Base-by-base conservation (phyloP, 2,888 invertebrate genomes). In the Archips crataeganus region DNA sequence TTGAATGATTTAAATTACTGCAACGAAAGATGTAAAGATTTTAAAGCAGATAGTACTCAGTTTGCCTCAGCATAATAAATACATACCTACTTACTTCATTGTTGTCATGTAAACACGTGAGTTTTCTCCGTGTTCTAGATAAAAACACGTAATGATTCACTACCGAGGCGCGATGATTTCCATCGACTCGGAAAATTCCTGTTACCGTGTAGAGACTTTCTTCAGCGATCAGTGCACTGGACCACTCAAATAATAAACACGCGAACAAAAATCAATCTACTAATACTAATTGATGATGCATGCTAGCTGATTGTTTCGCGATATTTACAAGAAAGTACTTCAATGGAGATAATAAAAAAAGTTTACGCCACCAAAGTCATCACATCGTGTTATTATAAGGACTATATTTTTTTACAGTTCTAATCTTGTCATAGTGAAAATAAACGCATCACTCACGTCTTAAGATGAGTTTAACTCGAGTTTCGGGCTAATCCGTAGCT, bases 151-250 rank as follows among this genome's bases (percentile, higher is more conserved):
- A 90, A 90, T 92, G 92, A 93, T 90, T 91, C 91, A 91, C 75
- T 74, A 65, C 84, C 83, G 85, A 86, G 88, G 86, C 90, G 91
- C 90, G 90, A 91, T 90, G 87, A 87, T 89, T 93, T 90, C 89
- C 91, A 93, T 84, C 92, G 87, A 91, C 81, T 90, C 90, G 94
- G 94, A 94, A 94, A 94, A 94, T 94, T 94, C 93, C 92, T 93
- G 91, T 90, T 88, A 92, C 90, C 89, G 84, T 84, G 81, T 80
- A 87, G 85, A 93, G 85, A 93, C 92, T 94, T 94, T 94, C 93
- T 92, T 93, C 86, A 85, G 83, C 81, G 85, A 85, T 83, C 87
- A 82, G 80, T 83, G 84, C 84, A 82, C 82, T 82, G 82, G 79
- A 80, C 83, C 63, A 72, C 34, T 74, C 75, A 69, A 75, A 74